Conservation (phyloP, 2,797 vertebrate genomes). For the Loriculus beryllinus region DNA sequence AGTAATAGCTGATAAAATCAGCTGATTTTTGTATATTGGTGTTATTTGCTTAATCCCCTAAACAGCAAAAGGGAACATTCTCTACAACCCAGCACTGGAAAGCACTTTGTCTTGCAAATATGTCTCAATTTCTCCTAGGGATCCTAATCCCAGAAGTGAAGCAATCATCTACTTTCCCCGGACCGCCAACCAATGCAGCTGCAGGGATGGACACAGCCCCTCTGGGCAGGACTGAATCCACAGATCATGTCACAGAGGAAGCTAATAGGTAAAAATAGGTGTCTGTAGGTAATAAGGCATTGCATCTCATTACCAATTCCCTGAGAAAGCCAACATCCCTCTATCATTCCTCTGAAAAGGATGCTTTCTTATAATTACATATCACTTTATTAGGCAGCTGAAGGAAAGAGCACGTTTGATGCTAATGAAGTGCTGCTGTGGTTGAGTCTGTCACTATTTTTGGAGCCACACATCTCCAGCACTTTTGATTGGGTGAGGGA, state of each 20-base stretch:
- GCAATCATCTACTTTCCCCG: background rate
- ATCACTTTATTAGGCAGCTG: slow-evolving; percentile 52
- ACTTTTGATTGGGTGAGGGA: slow-evolving; percentile 45
- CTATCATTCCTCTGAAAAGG: slow-evolving; percentile 39
- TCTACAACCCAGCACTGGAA: background rate
- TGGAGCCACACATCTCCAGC: slow-evolving; percentile 52
- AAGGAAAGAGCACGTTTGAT: slow-evolving; percentile 51
- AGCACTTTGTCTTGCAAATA: background rate
- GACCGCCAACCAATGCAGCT: accelerated
- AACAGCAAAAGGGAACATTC: background rate
- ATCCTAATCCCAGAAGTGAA: background rate
- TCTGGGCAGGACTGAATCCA: background rate
- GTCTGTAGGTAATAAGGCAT: background rate
- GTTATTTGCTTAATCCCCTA: background rate
- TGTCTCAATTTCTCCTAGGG: background rate
- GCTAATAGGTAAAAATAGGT: background rate
- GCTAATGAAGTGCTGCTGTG: slow-evolving; percentile 59
- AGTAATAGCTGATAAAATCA: background rate
- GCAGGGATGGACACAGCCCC: background rate
- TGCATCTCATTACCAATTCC: background rate
- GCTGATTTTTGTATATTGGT: background rate
- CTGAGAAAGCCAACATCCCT: slow-evolving; percentile 28
- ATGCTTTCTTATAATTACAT: slow-evolving; percentile 55
- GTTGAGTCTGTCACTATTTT: slow-evolving; percentile 61
- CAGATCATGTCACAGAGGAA: background rate